Evolutionary conservation across 2,113 vertebrate genomes (phyloP), one percentile per base, ranked within the genome.

Genomic region (Kobus ellipsiprymnus): DNA sequence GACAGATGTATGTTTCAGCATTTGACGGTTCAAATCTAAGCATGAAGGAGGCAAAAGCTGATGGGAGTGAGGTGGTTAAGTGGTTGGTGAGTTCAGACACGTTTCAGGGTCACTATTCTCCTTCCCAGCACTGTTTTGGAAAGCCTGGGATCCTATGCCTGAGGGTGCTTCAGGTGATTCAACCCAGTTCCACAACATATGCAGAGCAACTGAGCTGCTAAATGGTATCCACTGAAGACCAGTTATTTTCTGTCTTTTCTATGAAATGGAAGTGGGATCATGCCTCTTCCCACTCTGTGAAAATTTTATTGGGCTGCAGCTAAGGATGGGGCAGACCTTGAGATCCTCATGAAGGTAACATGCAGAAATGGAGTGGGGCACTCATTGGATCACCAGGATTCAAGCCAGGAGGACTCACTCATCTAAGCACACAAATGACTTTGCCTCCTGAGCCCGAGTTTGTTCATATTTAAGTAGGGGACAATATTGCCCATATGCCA

Each of bases 181-280:
- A 95, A 50, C 36, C 25, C 57, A 85, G 50, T 85, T 60, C 25
- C 2, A 27, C 1, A 30, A 60, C 23, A 78, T 19, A 40, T 0
- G 3, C 14, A 54, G 36, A 15, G 14, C 29, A 29, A 27, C 30
- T 67, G 46, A 64, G 14, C 13, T 86, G 46, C 27, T 93, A 12
- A 80, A 67, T 10, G 2, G 48, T 71, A 33, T 54, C 46, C 17
- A 77, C 16, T 36, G 84, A 74, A 2, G 36, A 36, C 23, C 5
- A 44, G 57, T 82, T 64, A 91, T 30, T 62, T 94, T 94, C 60
- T 87, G 15, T 87, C 44, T 96, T 97, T 33, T 81, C 33, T 84
- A 19, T 81, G 62, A 94, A 92, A 46, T 74, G 40, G 46, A 25
- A 44, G 77, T 91, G 33, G 71, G 77, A 17, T 33, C 14, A 23